Base-by-base conservation (phyloP, 2,113 vertebrate species). In the Megaleporinus macrocephalus region DNA sequence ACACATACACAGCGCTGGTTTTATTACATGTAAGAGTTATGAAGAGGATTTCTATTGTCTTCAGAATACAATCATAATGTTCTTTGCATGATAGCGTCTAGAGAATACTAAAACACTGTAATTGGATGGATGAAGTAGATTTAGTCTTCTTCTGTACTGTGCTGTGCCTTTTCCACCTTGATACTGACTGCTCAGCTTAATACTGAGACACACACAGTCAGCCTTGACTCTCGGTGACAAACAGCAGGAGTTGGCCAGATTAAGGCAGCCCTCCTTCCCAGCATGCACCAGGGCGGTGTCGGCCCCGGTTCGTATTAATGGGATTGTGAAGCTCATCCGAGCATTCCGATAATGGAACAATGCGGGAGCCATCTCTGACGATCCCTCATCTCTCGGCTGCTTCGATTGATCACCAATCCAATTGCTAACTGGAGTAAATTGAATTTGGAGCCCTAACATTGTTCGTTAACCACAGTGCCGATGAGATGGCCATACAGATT, bases 391-490 rank as follows among this genome's bases (percentile, higher is more conserved):
- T 92, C 86, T 70, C 83, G 88, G 89, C 91, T 78, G 84, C 88
- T 89, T 81, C 90, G 88, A 92, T 93, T 94, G 91, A 94, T 94
- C 93, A 92, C 91, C 90, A 89, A 89, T 93, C 93, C 90, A 91
- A 93, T 91, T 92, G 91, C 89, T 93, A 93, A 93, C 92, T 90
- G 92, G 87, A 90, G 90, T 92, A 92, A 94, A 94, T 93, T 93
- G 87, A 93, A 94, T 94, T 93, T 91, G 86, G 91, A 90, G 90
- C 90, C 91, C 91, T 94, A 93, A 93, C 92, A 93, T 93, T 94
- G 93, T 93, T 93, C 92, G 91, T 92, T 93, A 94, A 94, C 91
- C 92, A 92, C 90, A 84, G 90, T 94, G 93, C 92, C 91, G 89
- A 93, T 93, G 92, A 93, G 91, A 92, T 92, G 90, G 89, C 93